phyloP scores from a whole-genome alignment of 2,888 invertebrate genomes.

The Tryphoninae sp. region DNA sequence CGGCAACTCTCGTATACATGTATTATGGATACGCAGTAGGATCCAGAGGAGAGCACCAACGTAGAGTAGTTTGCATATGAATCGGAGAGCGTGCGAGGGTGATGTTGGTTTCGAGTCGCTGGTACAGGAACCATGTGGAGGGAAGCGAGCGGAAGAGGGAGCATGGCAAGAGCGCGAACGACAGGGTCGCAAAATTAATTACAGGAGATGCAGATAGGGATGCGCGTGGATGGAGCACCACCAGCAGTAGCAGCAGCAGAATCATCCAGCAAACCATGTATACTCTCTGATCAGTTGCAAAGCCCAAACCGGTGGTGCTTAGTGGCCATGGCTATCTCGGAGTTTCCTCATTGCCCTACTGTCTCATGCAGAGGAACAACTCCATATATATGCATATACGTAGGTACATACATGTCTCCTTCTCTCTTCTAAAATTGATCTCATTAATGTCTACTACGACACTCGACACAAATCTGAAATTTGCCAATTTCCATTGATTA shows the following conservation, averaged over 20 bases:
- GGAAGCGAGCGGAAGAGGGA: background rate
- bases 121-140: constrained; percentile 22
- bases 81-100: constrained; percentile 32
- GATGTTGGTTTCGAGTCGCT: constrained; percentile 19
- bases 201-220: constrained; percentile 42
- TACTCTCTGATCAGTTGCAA: constrained; percentile 31
- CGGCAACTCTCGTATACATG: constrained; percentile 11
- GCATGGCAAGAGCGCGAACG: constrained; percentile 25
- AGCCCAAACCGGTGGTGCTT: constrained; percentile 10
- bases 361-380: background rate
- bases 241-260: background rate
- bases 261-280: background rate
- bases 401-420: background rate
- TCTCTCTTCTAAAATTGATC: background rate
- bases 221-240: constrained; percentile 13
- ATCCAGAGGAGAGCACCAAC: constrained; percentile 26
- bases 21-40: constrained; percentile 47
- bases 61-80: constrained; percentile 53
- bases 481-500: constrained; percentile 8
- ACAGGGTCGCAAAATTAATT: constrained; percentile 53
- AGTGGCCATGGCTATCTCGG: constrained; percentile 13
- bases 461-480: background rate
- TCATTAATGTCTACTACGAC: background rate
- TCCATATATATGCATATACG: background rate
- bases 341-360: background rate